Percentiles rank a stretch among this genome's conserved stretches.
These are phyloP conservation scores for Podarcis cretensis DNA, from an alignment of 2,113 vertebrate genomes.

Conservation along the genomic window DNA sequence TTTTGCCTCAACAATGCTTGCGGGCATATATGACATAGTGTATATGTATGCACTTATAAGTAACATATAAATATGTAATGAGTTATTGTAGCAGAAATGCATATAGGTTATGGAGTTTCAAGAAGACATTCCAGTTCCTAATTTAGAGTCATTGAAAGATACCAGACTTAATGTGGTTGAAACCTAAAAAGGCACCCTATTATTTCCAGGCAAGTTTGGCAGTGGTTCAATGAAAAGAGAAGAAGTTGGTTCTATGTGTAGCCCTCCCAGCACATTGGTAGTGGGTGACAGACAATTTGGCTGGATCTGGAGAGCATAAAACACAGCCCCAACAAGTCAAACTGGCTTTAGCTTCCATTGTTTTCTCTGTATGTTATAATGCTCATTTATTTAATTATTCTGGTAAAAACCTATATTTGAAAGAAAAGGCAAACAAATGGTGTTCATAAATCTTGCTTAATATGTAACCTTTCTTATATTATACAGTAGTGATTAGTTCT, in stretches of 20 bases:
- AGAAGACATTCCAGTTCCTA: background rate
- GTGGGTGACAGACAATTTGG: too few relatives aligned
- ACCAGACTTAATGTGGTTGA: background rate
- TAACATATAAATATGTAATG: background rate
- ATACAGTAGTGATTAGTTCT: background rate
- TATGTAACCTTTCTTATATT: constrained; percentile 51
- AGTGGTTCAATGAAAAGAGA: background rate
- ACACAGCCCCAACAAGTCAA: background rate
- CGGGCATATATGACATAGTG: background rate
- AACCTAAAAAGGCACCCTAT: background rate
- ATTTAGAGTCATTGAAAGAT: background rate
- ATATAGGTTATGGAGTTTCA: background rate
- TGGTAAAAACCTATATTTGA: background rate
- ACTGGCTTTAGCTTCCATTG: background rate
- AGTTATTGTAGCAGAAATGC: background rate
- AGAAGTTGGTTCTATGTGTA: background rate
- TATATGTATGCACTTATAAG: background rate
- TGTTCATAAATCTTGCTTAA: constrained; percentile 45
- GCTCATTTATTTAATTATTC: background rate
- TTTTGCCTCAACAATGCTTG: background rate
- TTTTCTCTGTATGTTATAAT: background rate
- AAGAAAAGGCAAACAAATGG: constrained; percentile 52
- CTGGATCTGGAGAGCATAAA: background rate
- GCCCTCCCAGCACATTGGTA: background rate
- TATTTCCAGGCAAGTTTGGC: background rate